Evolutionary conservation across 35 echinoderm and acorn worm species (phyloP).

Genomic region (Lytechinus variegatus): DNA sequence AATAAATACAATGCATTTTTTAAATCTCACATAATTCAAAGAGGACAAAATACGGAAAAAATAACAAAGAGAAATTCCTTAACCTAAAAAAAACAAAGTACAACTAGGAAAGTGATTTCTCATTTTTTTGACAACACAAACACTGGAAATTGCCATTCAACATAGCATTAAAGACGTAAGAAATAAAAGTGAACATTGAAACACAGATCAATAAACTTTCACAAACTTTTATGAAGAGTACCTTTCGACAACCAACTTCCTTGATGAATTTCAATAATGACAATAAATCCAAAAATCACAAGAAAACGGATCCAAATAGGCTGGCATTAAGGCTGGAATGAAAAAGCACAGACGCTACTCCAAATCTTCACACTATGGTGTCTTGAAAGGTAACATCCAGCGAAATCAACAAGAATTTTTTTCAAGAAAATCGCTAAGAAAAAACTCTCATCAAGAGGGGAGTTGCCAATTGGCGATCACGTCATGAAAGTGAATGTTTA

Average conservation of each 20-base stretch:
- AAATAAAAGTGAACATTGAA: not conserved
- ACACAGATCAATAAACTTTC: not conserved
- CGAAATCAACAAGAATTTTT: not conserved
- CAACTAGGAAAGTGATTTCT: not conserved
- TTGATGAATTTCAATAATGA: not conserved
- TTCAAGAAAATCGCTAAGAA: not conserved
- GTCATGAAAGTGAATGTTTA: constrained; percentile 13
- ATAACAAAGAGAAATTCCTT: too few relatives aligned
- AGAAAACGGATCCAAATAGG: not conserved
- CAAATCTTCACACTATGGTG: not conserved
- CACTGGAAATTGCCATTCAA: not conserved
- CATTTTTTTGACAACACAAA: not conserved
- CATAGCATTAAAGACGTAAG: not conserved
- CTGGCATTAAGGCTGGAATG: not conserved
- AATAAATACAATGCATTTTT: too few relatives aligned
- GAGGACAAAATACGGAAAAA: too few relatives aligned
- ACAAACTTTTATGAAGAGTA: not conserved
- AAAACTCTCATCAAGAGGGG: not conserved
- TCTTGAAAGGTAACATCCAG: not conserved
- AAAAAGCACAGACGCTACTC: not conserved
- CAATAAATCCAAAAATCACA: not conserved
- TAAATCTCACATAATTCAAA: too few relatives aligned
- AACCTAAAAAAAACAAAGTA: not conserved
- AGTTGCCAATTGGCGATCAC: not conserved
- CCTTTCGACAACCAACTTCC: not conserved